Evolutionary conservation across 2,888 invertebrate species (phyloP).

Genomic region (Netelia melanura): DNA sequence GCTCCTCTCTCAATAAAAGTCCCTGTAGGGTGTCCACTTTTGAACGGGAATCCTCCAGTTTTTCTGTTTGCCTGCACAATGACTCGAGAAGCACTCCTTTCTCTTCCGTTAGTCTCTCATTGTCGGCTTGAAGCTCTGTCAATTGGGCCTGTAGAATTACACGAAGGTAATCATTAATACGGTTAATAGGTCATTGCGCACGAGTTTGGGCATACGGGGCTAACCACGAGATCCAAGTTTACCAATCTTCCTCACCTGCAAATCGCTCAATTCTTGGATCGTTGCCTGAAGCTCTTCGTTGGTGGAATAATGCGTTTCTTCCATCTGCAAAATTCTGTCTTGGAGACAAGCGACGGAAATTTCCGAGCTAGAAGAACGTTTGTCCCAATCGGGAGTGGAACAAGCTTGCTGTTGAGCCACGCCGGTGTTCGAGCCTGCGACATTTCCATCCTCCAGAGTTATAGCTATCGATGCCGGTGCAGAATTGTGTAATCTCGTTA

Average conservation of each 20-base stretch:
- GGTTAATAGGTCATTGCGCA: background rate
- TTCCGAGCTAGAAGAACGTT: conserved; percentile 95
- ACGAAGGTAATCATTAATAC: background rate
- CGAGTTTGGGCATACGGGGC: background rate
- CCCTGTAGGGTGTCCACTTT: conserved; percentile 95
- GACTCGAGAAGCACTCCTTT: conserved; percentile 96
- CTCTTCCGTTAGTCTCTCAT: conserved; percentile 94
- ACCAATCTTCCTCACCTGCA: conserved; percentile 87
- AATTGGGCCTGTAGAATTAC: conserved; percentile 88
- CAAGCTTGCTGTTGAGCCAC: conserved; percentile 87
- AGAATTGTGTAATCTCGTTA: conserved; percentile 90
- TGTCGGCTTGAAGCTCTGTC: conserved; percentile 94
- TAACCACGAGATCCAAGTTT: background rate
- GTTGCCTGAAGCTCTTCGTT: conserved; percentile 97
- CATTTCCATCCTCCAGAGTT: conserved; percentile 77
- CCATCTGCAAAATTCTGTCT: conserved; percentile 97
- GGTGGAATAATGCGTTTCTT: conserved; percentile 94
- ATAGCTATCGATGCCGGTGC: conserved; percentile 92
- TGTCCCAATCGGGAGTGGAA: conserved; percentile 95
- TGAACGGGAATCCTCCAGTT: conserved; percentile 94
- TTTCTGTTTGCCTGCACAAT: conserved; percentile 95
- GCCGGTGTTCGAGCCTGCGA: conserved; percentile 68
- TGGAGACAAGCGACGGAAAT: conserved; percentile 96
- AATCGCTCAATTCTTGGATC: conserved; percentile 95
- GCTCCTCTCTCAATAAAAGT: conserved; percentile 90